Base-by-base conservation (phyloP, 2,113 vertebrate species). In the Anhinga anhinga region DNA sequence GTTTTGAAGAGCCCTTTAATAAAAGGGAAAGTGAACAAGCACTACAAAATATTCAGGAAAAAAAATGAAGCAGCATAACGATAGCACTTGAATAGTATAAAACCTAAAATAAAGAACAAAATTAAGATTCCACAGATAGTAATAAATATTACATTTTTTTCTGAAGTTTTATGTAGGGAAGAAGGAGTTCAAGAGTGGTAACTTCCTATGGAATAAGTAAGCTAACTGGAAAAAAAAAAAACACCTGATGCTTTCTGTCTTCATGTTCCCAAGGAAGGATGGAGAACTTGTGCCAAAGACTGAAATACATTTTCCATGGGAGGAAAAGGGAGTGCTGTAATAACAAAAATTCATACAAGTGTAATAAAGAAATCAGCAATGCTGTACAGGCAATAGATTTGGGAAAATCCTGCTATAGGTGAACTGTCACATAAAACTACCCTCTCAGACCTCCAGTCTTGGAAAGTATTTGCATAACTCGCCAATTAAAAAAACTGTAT, bases 311-410 rank as follows among this genome's bases (percentile, higher is more conserved):
- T 97, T 98, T 96, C 94, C 96, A 95, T 93, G 94, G 50, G 94
- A 98, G 96, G 95, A 97, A 96, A 95, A 97, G 92, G 92, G 97
- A 98, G 91, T 74, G 78, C 89, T 84, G 50, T 52, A 97, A 92
- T 95, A 98, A 97, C 59, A 84, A 53, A 90, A 74, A 81, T 71
- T 59, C 71, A 92, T 90, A 72, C 59, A 89, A 79, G 65, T 73
- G 58, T 70, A 91, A 97, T 87, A 94, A 87, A 89, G 80, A 90
- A 95, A 89, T 91, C 85, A 95, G 62, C 71, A 65, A 21, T 8
- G 22, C 22, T 61, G 50, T 45, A 76, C 29, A 14, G 52, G 83
- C 26, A 53, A 91, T 63, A 88, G 77, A 78, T 56, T 44, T 69
- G 84, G 78, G 92, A 92, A 97, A 93, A 83, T 22, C 59, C 40